Conservation (phyloP, 2,888 invertebrate species). For the Ochropacha duplaris region DNA sequence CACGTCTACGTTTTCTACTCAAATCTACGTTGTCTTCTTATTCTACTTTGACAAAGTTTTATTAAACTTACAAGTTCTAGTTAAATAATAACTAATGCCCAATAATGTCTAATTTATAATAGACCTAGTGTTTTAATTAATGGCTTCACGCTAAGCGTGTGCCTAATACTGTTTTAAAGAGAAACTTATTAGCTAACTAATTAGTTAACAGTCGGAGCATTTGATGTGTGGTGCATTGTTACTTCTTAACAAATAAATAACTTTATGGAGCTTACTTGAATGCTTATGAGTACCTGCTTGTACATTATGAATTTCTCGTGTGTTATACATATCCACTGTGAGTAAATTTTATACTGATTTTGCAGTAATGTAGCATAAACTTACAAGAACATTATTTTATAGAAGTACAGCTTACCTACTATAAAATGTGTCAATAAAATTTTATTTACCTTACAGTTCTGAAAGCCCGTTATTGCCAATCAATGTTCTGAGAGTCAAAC, state of each 20-base stretch:
- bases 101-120: neutral
- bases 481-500: conserved; percentile 6
- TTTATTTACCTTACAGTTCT: neutral
- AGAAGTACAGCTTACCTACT: too few relatives aligned
- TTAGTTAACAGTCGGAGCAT: neutral
- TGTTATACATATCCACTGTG: neutral
- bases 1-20: neutral
- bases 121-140: neutral
- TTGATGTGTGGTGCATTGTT: conserved; percentile 1
- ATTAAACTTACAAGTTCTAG: neutral
- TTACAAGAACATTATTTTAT: neutral
- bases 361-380: neutral
- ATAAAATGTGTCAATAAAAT: neutral
- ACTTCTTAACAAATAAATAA: neutral
- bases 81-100: neutral
- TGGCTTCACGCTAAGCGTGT: neutral
- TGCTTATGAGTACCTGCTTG: neutral
- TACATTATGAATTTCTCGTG: neutral
- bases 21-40: too few relatives aligned
- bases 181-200: conserved; percentile 1
- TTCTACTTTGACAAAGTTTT: too few relatives aligned
- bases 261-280: neutral
- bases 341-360: neutral
- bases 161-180: neutral
- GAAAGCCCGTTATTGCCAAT: conserved; percentile 2